Evolutionary conservation across 2,113 vertebrate genomes (phyloP), one percentile per base, ranked within the genome.

Genomic region (Coreoperca whiteheadi): DNA sequence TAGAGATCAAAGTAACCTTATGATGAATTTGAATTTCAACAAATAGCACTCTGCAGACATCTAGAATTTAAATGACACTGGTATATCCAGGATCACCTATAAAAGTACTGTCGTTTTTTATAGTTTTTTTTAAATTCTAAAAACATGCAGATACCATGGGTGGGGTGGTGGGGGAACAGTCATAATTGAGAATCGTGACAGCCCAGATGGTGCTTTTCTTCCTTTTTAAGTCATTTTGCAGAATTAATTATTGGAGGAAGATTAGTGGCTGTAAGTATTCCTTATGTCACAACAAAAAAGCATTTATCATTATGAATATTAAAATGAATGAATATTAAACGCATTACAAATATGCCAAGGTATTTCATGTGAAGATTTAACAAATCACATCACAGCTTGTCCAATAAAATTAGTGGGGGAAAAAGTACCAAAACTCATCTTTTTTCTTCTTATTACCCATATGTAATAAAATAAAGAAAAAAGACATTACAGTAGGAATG

Each of bases 121-220:
- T 43, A 4, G 14, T 15, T 65, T 53, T 79, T 74, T 59, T 8
- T 64, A 16, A n/a, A n/a, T 71, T 80, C 21, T 59, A 15, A 74
- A 76, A 71, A 83, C 56, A 60, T 65, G 70, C 63, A 71, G 69
- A 81, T 59, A 79, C 53, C 18, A 61, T 39, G 41, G 77, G 51
- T 32, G 34, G 34, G 37, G 76, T 64, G 63, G 46, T 39, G 75
- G 51, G 32, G 69, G 48, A 60, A 59, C 23, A 81, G 63, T 77
- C 84, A 83, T 76, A 81, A 88, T 77, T 77, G 74, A 87, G 79
- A 87, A 78, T 25, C 6, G n/a, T 79, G 83, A 74, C 57, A 50
- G 86, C 84, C 83, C 87, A 92, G 89, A 93, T 92, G 89, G 88
- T 34, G 60, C 59, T 79, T 84, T 81, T 61, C 46, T 72, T 72